Percentiles rank a stretch among this genome's conserved stretches.
These are phyloP conservation scores for Carcina quercana DNA, from an alignment of 2,888 invertebrate genomes.

Conservation along the genomic window DNA sequence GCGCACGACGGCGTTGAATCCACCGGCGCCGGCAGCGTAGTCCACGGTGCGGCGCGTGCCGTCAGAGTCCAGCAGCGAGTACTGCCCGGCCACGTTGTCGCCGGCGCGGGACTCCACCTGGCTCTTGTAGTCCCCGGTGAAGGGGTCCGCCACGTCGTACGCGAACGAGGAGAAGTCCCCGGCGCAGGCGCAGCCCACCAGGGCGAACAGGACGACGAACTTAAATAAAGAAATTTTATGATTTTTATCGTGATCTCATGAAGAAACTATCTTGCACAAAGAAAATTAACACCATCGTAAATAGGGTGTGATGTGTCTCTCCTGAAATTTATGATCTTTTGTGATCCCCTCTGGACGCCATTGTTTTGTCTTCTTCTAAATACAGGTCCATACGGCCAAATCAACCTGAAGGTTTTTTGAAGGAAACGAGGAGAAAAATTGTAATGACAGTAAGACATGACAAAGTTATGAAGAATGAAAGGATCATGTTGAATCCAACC, in stretches of 20 bases:
- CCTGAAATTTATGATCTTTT: too few species aligned
- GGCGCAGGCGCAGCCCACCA: conserved; percentile 33
- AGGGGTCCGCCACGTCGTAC: conserved; percentile 71
- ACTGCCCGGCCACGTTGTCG: conserved; percentile 68
- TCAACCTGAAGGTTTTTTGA: too few species aligned
- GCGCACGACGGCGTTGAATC: conserved; percentile 73
- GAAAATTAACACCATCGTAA: too few species aligned
- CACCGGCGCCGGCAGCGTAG: conserved; percentile 68
- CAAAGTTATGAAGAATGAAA: too few species aligned
- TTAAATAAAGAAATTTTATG: conserved; percentile 17
- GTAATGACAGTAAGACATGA: too few species aligned
- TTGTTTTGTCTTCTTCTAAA: too few species aligned
- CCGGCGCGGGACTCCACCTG: conserved; percentile 67
- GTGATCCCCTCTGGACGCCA: too few species aligned
- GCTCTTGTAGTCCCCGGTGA: conserved; percentile 72
- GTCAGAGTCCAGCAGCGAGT: conserved; percentile 69
- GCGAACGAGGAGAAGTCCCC: conserved; percentile 58
- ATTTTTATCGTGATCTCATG: too few species aligned
- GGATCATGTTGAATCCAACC: not conserved
- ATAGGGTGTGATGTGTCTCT: too few species aligned
- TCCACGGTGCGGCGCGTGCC: conserved; percentile 71
- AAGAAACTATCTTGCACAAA: too few species aligned
- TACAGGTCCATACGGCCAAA: too few species aligned
- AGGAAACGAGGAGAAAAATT: too few species aligned
- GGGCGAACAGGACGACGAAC: conserved; percentile 46